Conservation (phyloP, 2,888 invertebrate genomes). For the Maniola hyperantus region DNA sequence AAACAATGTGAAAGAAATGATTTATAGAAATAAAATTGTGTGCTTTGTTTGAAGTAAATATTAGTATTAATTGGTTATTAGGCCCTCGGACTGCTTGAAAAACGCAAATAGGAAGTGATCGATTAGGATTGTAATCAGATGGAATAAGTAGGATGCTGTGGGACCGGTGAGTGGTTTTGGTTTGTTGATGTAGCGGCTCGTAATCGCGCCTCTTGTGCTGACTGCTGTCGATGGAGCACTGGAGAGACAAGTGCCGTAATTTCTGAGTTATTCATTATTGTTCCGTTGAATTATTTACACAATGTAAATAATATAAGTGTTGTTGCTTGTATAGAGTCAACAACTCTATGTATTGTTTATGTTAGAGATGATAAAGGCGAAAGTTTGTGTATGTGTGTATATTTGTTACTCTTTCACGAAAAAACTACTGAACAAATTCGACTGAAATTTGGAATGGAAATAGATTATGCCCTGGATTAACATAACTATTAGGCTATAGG, state of each 20-base stretch:
- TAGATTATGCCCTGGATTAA: too few relatives aligned
- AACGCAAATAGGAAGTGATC: background rate
- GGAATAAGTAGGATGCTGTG: slow-evolving; percentile 54
- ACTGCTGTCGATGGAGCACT: slow-evolving; percentile 36
- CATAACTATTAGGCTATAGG: too few relatives aligned
- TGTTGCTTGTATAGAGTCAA: too few relatives aligned
- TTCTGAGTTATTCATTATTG: background rate
- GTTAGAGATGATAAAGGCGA: too few relatives aligned
- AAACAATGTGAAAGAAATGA: slow-evolving; percentile 23
- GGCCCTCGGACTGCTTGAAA: background rate
- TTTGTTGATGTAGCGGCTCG: slow-evolving; percentile 37
- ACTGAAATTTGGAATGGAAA: too few relatives aligned
- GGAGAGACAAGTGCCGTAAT: slow-evolving; percentile 49
- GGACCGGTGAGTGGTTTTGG: slow-evolving; percentile 53
- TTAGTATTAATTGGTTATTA: background rate
- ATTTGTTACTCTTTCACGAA: too few relatives aligned
- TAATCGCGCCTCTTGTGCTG: slow-evolving; percentile 40
- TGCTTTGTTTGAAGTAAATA: background rate
- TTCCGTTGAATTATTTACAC: background rate
- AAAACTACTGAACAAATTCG: too few relatives aligned
- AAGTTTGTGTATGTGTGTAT: too few relatives aligned
- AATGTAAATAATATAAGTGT: background rate
- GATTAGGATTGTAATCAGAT: slow-evolving; percentile 24
- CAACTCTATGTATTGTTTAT: too few relatives aligned
- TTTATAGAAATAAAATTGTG: background rate